Conservation (phyloP, 2,888 invertebrate genomes). For the Tillus elongatus region DNA sequence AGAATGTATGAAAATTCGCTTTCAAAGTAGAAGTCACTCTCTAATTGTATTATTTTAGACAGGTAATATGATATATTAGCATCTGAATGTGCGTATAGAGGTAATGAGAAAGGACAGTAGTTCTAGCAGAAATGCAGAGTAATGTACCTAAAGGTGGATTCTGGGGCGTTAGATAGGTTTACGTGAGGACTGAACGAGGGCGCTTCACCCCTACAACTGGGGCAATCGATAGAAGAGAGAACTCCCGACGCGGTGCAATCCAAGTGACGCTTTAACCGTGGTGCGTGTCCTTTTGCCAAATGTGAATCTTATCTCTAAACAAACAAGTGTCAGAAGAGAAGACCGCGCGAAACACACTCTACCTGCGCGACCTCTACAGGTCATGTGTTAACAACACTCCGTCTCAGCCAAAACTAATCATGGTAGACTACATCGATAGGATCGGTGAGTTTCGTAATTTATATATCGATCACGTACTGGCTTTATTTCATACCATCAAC, state of each 20-base stretch:
- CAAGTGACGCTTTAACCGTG: slow-evolving; percentile 36
- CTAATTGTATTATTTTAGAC: no score
- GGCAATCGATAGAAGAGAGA: slow-evolving; percentile 61
- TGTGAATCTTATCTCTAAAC: slow-evolving; percentile 30
- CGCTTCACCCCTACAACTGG: slow-evolving; percentile 50
- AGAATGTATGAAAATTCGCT: no score
- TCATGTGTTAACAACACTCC: slow-evolving; percentile 21
- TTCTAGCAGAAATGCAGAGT: no score
- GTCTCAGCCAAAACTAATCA: slow-evolving; percentile 22
- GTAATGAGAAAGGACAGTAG: no score
- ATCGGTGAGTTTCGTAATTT: slow-evolving; percentile 34
- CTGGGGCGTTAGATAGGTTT: no score
- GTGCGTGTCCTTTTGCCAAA: slow-evolving; percentile 42
- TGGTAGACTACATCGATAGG: slow-evolving; percentile 37
- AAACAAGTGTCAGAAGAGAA: slow-evolving; percentile 28
- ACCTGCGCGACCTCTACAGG: slow-evolving; percentile 23
- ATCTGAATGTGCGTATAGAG: no score
- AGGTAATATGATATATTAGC: no score
- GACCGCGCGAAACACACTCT: slow-evolving; percentile 17
- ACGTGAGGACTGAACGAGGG: slow-evolving; percentile 33
- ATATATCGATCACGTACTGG: slow-evolving; percentile 30
- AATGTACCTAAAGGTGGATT: no score
- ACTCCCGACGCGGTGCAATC: slow-evolving; percentile 35
- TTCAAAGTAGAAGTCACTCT: no score
- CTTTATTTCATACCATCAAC: slow-evolving; percentile 29